These are phyloP conservation scores for Tupiocoris notatus DNA, from an alignment of 2,888 invertebrate genomes.

Conservation along the genomic window DNA sequence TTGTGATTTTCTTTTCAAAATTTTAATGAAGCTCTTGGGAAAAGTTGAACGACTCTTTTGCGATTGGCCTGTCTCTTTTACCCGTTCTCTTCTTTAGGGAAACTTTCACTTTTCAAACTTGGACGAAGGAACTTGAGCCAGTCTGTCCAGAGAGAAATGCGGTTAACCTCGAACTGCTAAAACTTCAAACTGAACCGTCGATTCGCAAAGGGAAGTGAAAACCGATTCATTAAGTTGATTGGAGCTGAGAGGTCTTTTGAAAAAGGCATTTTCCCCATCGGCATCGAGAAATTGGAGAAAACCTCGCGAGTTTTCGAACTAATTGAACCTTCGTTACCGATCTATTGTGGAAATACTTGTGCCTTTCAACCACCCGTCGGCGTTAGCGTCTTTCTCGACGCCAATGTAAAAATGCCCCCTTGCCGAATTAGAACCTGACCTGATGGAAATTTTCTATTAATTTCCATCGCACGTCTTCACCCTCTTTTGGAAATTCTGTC, in stretches of 20 bases:
- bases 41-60: not conserved
- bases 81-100: not conserved
- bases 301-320: not conserved
- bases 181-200: not conserved
- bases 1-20: not conserved
- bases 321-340: slow-evolving; percentile 23
- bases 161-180: not conserved
- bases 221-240: not conserved
- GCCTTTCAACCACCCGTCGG: too few species aligned
- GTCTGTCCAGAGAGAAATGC: not conserved
- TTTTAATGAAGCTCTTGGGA: not conserved
- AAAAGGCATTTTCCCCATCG: not conserved
- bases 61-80: too few species aligned
- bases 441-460: too few species aligned
- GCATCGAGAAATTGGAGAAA: not conserved
- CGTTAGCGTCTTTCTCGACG: too few species aligned
- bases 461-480: too few species aligned
- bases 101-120: not conserved
- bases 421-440: too few species aligned
- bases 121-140: not conserved
- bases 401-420: too few species aligned
- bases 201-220: not conserved
- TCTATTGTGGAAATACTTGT: too few species aligned
- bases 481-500: too few species aligned
- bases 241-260: not conserved